Base-by-base conservation (phyloP, 2,797 vertebrate species). In the Brotogeris chrysoptera region DNA sequence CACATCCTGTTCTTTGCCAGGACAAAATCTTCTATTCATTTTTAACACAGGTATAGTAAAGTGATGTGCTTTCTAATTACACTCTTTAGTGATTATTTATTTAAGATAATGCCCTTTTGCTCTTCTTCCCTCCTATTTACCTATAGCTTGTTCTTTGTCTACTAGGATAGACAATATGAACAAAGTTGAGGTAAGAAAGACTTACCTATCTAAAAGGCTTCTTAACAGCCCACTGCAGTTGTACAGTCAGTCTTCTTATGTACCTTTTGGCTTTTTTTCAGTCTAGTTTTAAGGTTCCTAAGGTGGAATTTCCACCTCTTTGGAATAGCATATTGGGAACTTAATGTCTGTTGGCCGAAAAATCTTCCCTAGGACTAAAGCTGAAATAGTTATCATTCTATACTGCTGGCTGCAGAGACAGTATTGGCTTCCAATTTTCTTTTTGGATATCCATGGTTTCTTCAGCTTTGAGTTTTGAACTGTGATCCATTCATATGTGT, bases 1-100 rank as follows among this genome's bases (percentile, higher is more conserved):
- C 98, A 8, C 99, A 99, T 96, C 98, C 98, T 9, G 96, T 98
- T 68, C 98, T 99, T 80, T 99, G 98, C 91, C 98, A 98, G 46
- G 99, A 99, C 97, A 98, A 98, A 95, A 98, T 99, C 94, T 99
- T 99, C 60, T 98, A 98, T 93, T 98, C 98, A 30, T 99, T 99
- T 97, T 98, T 99, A 88, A 99, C 98, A 3, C 98, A 99, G 99
- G 99, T 99, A 97, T 57, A 24, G 70, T 90, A 80, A 85, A 92
- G 25, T 43, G 47, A 8, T 38, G 9, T 57, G 44, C 55, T 77
- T 84, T 80, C 36, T 69, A 63, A 86, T 78, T 69, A 27, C 5
- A 2, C 80, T 84, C 34, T 69, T 34, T 38, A 72, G 7, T 60
- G 25, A 11, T 71, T 64, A 4, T 76, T 79, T 80, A 39, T 52